phyloP scores from a whole-genome alignment of 1,140 invertebrate genomes.

The Aphelenchoides avenae region DNA sequence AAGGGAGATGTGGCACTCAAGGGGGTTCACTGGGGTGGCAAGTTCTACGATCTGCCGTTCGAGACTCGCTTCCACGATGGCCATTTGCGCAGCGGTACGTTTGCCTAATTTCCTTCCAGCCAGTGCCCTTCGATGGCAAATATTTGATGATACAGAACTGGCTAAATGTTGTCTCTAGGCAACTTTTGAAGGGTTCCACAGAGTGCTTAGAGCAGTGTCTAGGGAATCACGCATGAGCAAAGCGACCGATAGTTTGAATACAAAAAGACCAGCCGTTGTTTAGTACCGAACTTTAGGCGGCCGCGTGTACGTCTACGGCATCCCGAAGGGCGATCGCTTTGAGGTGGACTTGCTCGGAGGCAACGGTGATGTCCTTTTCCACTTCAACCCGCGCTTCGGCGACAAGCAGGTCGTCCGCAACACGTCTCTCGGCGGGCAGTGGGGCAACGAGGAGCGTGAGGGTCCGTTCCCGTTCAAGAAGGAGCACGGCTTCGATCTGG shows the following conservation, averaged over 20 bases:
- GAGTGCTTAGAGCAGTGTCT: too few species aligned
- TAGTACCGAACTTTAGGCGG: slow-evolving; percentile 30
- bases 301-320: slow-evolving; percentile 48
- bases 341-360: slow-evolving; percentile 43
- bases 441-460: slow-evolving; percentile 57
- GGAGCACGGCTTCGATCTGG: slow-evolving; percentile 51
- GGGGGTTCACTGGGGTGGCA: slow-evolving; percentile 52
- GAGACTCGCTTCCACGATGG: slow-evolving; percentile 42
- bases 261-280: not conserved
- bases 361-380: slow-evolving; percentile 50
- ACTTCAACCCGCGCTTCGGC: slow-evolving; percentile 54
- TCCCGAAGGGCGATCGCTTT: slow-evolving; percentile 57
- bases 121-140: too few species aligned
- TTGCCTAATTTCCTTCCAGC: too few species aligned
- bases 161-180: too few species aligned
- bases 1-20: slow-evolving; percentile 41
- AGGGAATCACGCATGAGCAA: not conserved
- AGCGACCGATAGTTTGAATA: slow-evolving; percentile 32
- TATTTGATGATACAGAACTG: too few species aligned
- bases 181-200: too few species aligned
- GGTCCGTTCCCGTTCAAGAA: slow-evolving; percentile 55
- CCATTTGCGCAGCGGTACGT: slow-evolving; percentile 15
- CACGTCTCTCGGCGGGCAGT: slow-evolving; percentile 33
- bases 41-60: slow-evolving; percentile 41
- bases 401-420: slow-evolving; percentile 55